Conservation (phyloP, 1,140 invertebrate genomes). For the Mesaphorura yosii region DNA sequence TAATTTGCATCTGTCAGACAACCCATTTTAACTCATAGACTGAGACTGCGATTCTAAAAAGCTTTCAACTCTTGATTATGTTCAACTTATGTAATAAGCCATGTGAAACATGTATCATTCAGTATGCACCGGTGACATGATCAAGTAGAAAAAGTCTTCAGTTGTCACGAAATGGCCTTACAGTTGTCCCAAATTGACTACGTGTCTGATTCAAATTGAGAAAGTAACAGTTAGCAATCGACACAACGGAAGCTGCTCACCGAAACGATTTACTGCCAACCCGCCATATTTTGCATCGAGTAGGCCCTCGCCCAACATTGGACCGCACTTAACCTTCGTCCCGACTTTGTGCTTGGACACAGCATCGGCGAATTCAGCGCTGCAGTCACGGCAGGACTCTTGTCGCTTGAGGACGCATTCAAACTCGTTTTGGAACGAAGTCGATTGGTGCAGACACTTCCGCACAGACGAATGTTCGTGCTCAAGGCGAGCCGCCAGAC, state of each 20-base stretch:
- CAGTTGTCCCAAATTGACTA: too few relatives aligned
- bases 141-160: too few relatives aligned
- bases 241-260: not conserved
- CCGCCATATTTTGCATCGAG: slow-evolving; percentile 13
- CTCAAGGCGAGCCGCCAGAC: not conserved
- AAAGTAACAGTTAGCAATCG: too few relatives aligned
- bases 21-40: too few relatives aligned
- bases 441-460: not conserved
- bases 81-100: too few relatives aligned
- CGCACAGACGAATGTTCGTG: not conserved
- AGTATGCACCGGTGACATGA: too few relatives aligned
- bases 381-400: slow-evolving; percentile 1
- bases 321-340: not conserved
- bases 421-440: not conserved
- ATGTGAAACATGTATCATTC: too few relatives aligned
- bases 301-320: not conserved
- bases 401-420: not conserved
- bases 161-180: too few relatives aligned
- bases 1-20: too few relatives aligned
- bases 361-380: slow-evolving; percentile 3
- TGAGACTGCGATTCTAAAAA: too few relatives aligned
- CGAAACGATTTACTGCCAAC: slow-evolving; percentile 19
- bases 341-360: slow-evolving; percentile 6
- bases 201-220: too few relatives aligned
- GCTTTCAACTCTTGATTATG: too few relatives aligned